A percentile compares a stretch with the other conserved stretches of the same genome.
phyloP scores from a whole-genome alignment of 2,113 vertebrate genomes.

The Megalops atlanticus region DNA sequence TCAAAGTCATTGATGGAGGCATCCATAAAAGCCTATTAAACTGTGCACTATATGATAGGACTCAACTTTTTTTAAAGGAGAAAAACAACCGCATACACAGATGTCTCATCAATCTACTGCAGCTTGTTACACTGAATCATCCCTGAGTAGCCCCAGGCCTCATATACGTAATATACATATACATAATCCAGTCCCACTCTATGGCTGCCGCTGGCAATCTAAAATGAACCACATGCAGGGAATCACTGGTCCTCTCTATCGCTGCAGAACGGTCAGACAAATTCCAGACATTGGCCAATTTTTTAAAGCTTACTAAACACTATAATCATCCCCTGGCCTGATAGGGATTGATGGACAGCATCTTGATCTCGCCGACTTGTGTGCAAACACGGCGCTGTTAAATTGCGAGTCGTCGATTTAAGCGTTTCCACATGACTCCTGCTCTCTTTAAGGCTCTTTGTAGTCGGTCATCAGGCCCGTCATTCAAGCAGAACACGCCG shows the following conservation, averaged over 20 bases:
- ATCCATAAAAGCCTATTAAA: too few relatives aligned
- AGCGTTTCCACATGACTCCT: neutral
- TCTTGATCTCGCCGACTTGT: neutral
- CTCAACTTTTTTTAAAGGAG: neutral
- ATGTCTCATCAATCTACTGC: neutral
- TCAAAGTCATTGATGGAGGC: neutral
- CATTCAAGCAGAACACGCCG: neutral
- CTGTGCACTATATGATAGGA: too few relatives aligned
- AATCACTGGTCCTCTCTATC: neutral
- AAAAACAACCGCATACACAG: neutral
- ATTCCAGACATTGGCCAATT: neutral
- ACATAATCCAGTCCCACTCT: neutral
- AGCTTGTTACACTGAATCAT: neutral
- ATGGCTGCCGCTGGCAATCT: neutral
- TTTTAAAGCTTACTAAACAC: neutral
- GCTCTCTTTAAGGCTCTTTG: neutral
- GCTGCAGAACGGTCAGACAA: neutral
- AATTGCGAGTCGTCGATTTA: neutral
- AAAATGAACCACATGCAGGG: neutral
- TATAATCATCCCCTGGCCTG: neutral
- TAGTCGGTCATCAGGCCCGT: neutral
- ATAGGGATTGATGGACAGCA: conserved; percentile 3
- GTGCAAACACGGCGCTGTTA: neutral
- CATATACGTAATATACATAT: neutral
- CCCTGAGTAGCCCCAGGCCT: neutral